Evolutionary conservation across 1,140 invertebrate genomes (phyloP).

Genomic region (Ceratoteleas bidentatus): DNA sequence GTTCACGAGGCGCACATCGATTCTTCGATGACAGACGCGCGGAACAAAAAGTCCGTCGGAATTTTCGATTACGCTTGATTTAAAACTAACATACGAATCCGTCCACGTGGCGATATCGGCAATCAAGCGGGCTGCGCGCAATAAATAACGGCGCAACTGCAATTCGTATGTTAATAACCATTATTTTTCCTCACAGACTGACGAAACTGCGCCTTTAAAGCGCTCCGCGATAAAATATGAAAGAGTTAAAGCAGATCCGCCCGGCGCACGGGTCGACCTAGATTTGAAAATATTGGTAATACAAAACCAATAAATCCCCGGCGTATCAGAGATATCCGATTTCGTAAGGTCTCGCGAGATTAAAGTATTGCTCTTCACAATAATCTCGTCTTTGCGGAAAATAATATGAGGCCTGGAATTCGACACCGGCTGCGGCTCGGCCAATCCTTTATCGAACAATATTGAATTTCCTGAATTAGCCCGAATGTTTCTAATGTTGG

Average conservation of each 20-base stretch:
- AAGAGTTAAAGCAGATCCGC: slow-evolving; percentile 61
- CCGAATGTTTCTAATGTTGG: slow-evolving; percentile 77
- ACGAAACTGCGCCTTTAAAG: too few relatives aligned
- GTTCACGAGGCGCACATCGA: slow-evolving; percentile 69
- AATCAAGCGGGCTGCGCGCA: slow-evolving; percentile 3
- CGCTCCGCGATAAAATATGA: too few relatives aligned
- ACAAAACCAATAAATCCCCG: slow-evolving; percentile 79
- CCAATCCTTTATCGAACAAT: slow-evolving; percentile 71
- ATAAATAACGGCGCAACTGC: slow-evolving; percentile 19
- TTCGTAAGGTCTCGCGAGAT: slow-evolving; percentile 74
- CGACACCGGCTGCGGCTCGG: slow-evolving; percentile 69
- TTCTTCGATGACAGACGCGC: slow-evolving; percentile 62
- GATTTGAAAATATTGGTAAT: slow-evolving; percentile 77
- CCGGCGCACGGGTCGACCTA: slow-evolving; percentile 67
- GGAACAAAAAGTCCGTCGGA: slow-evolving; percentile 20
- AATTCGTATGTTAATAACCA: slow-evolving; percentile 34
- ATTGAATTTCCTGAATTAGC: slow-evolving; percentile 78
- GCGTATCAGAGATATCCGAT: slow-evolving; percentile 76
- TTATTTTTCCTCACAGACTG: slow-evolving; percentile 18
- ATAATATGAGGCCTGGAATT: slow-evolving; percentile 78
- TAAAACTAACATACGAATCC: slow-evolving; percentile 19
- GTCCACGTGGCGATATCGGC: slow-evolving; percentile 19
- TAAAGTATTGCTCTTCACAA: slow-evolving; percentile 79
- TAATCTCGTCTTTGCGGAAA: slow-evolving; percentile 77
- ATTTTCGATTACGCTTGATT: slow-evolving; percentile 32